phyloP scores from a whole-genome alignment of 2,888 invertebrate species.

The Clunio marinus region DNA sequence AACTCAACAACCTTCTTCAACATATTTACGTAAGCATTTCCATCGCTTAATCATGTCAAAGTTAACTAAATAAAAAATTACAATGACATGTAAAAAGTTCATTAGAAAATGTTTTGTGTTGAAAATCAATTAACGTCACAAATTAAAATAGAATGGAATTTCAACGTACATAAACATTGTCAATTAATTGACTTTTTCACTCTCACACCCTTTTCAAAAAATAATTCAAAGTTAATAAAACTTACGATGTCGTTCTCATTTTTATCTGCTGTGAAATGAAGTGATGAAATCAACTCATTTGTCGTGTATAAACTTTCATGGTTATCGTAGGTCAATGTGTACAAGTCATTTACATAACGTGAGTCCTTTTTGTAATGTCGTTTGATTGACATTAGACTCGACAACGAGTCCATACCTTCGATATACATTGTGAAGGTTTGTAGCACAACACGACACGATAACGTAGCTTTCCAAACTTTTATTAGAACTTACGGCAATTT shows the following conservation, averaged over 20 bases:
- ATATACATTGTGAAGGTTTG: conserved; percentile 21
- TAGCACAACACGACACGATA: no score
- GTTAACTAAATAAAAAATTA: no score
- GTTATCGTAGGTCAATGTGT: conserved; percentile 79
- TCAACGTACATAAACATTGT: no score
- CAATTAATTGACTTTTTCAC: no score
- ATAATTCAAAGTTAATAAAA: not conserved
- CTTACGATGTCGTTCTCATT: not conserved
- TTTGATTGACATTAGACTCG: conserved; percentile 52
- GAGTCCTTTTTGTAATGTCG: conserved; percentile 86
- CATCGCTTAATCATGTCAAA: no score
- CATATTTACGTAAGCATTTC: no score
- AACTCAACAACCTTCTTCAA: no score
- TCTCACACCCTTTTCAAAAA: no score
- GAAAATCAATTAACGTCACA: no score
- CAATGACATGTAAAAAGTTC: no score
- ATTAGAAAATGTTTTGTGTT: no score
- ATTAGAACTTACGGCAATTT: not conserved
- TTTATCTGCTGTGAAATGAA: not conserved
- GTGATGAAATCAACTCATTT: not conserved
- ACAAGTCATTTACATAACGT: conserved; percentile 74
- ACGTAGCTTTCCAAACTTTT: not conserved
- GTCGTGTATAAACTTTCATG: conserved; percentile 64
- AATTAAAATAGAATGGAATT: no score
- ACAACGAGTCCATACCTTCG: conserved; percentile 48